phyloP scores from a whole-genome alignment of 2,113 vertebrate species.

The Rhineura floridana region DNA sequence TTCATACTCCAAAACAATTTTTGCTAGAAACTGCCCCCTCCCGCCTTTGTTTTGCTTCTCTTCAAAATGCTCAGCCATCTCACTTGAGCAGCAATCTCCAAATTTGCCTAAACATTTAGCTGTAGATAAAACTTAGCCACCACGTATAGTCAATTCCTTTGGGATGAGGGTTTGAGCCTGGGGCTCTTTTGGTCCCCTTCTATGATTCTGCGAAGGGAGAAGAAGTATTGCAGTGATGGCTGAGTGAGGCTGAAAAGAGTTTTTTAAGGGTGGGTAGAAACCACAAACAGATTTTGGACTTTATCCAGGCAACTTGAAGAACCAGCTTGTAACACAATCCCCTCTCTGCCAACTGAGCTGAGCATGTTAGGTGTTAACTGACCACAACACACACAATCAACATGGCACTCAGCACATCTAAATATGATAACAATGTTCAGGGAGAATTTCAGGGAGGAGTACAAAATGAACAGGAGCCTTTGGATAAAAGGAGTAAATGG shows the following conservation, averaged over 20 bases:
- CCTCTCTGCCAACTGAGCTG: conserved; percentile 48
- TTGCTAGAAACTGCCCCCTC: neutral
- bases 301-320: conserved; percentile 55
- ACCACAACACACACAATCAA: neutral
- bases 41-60: neutral
- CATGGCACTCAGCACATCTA: neutral
- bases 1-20: neutral
- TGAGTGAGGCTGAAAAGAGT: conserved; percentile 29
- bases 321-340: conserved; percentile 66
- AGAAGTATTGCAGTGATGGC: accelerated
- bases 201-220: neutral
- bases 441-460: too few species aligned
- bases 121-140: neutral
- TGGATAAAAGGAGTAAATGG: neutral
- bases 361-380: conserved; percentile 41
- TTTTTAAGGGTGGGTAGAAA: conserved; percentile 39
- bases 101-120: neutral
- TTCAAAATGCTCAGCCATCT: neutral
- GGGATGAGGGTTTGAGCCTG: neutral
- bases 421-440: neutral
- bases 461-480: neutral
- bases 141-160: too few species aligned
- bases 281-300: conserved; percentile 43
- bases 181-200: neutral
- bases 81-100: neutral